Conservation (phyloP, 2,888 invertebrate genomes). For the Ypsolopha scabrella region DNA sequence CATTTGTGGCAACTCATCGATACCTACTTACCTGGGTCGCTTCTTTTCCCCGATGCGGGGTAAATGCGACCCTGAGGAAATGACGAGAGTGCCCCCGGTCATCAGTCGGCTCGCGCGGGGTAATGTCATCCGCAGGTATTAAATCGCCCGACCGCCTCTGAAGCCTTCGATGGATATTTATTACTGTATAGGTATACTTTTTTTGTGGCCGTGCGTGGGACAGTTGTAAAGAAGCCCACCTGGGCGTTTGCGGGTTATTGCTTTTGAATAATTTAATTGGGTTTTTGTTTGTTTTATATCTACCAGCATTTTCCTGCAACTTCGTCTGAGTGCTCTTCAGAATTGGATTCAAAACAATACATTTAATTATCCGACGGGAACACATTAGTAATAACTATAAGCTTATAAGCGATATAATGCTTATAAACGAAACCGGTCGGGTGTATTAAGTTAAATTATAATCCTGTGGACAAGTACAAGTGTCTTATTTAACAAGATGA, state of each 20-base stretch:
- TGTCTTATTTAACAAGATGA: no score
- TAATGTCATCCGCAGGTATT: constrained; percentile 1
- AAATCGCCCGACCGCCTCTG: not conserved
- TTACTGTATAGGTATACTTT: not conserved
- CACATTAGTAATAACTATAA: no score
- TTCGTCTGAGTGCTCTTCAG: no score
- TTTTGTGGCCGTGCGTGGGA: not conserved
- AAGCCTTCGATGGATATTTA: constrained; percentile 2
- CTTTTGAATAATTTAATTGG: no score
- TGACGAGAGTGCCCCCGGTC: constrained; percentile 49
- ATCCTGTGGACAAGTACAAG: no score
- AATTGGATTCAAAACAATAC: no score
- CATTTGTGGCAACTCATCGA: not conserved
- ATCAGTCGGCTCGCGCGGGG: constrained; percentile 12
- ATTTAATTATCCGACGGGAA: no score
- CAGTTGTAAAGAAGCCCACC: not conserved
- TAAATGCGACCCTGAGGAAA: constrained; percentile 62
- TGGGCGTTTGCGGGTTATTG: no score
- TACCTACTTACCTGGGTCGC: not conserved
- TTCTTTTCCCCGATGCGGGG: constrained; percentile 19
- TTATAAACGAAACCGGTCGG: no score
- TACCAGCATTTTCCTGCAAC: no score
- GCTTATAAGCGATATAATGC: no score
- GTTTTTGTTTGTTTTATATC: not conserved
- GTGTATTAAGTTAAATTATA: no score